phyloP scores from a whole-genome alignment of 2,888 invertebrate species.

The Xylota segnis region DNA sequence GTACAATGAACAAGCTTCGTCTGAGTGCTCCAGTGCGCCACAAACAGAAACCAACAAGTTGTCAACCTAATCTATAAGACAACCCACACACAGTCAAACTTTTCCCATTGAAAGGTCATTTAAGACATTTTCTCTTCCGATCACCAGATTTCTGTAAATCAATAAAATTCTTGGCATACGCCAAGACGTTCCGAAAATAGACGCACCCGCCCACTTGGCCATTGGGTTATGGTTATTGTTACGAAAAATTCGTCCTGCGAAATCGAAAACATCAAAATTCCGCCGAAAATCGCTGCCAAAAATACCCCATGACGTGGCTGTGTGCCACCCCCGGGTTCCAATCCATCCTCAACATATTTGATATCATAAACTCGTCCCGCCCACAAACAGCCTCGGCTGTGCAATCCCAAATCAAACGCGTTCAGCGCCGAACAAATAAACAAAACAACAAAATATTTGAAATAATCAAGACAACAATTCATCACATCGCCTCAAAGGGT shows the following conservation, averaged over 20 bases:
- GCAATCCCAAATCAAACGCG: conserved; percentile 55
- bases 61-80: too few species aligned
- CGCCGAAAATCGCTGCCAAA: neutral
- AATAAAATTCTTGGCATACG: neutral
- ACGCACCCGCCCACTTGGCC: neutral
- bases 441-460: conserved; percentile 56
- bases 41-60: too few species aligned
- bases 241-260: neutral
- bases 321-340: neutral
- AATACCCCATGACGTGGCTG: neutral
- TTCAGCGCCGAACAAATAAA: conserved; percentile 52
- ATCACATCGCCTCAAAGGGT: conserved; percentile 56
- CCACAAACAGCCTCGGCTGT: conserved; percentile 26
- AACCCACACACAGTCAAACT: too few species aligned
- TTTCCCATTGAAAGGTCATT: too few species aligned
- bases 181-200: neutral
- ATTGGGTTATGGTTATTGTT: neutral
- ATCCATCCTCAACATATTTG: conserved; percentile 50
- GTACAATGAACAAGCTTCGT: too few species aligned
- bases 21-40: too few species aligned
- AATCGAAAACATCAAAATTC: neutral
- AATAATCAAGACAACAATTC: conserved; percentile 65
- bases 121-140: too few species aligned
- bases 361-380: conserved; percentile 50
- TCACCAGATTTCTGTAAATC: neutral